A percentile compares a stretch with the other conserved stretches of the same genome.
phyloP scores from a whole-genome alignment of 2,113 vertebrate species.

The Brachypteracias leptosomus region DNA sequence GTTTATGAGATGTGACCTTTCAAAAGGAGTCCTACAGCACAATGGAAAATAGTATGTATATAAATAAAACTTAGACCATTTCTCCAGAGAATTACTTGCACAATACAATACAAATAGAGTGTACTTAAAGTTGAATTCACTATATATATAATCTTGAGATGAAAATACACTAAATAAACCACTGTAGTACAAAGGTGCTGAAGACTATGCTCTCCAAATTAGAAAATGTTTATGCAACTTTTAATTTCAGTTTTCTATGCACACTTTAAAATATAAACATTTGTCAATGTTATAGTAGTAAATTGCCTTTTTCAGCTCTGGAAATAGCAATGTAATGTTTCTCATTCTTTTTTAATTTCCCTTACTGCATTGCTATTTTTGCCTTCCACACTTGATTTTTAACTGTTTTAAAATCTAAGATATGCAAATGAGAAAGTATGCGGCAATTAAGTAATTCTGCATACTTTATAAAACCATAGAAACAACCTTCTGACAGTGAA shows the following conservation, averaged over 20 bases:
- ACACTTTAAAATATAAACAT: neutral
- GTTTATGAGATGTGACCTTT: neutral
- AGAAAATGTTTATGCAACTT: neutral
- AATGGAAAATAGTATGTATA: neutral
- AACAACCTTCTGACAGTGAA: neutral
- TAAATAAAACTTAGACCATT: neutral
- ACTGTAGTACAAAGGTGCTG: neutral
- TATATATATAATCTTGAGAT: neutral
- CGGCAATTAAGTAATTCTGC: neutral
- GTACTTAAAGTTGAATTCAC: neutral
- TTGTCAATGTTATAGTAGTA: neutral
- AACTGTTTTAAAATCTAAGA: neutral
- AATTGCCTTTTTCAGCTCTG: neutral
- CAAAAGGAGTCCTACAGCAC: neutral
- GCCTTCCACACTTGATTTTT: neutral
- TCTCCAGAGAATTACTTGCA: neutral
- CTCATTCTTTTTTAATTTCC: neutral
- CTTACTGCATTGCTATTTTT: neutral
- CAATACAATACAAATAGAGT: neutral
- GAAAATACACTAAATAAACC: neutral
- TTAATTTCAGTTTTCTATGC: neutral
- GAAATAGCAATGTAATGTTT: neutral
- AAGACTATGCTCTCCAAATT: neutral
- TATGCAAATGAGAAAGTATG: neutral
- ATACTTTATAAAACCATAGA: neutral